These are phyloP conservation scores for Silurus glanis DNA, from an alignment of 2,113 vertebrate genomes.

Conservation along the genomic window DNA sequence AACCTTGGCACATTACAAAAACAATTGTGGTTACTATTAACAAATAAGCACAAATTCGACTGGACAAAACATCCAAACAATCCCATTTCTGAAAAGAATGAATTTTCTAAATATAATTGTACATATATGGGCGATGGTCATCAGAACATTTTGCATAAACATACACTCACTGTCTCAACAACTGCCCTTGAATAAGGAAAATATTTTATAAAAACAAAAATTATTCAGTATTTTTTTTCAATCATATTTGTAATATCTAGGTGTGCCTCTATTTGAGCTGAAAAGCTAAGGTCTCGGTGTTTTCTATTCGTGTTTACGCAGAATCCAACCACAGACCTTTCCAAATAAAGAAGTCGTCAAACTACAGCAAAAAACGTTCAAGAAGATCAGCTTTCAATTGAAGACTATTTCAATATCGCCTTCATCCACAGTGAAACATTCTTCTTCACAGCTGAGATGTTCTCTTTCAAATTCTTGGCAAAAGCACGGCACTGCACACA, in stretches of 20 bases:
- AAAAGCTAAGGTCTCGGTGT: not conserved
- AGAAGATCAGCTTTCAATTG: conserved; percentile 12
- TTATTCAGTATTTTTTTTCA: not conserved
- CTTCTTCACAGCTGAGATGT: not conserved
- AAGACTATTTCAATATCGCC: not conserved
- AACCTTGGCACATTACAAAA: not conserved
- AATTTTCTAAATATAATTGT: not conserved
- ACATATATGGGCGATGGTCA: not conserved
- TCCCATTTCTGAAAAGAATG: not conserved
- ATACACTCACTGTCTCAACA: too few relatives aligned
- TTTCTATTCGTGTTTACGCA: not conserved
- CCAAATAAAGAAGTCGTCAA: not conserved
- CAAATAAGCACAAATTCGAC: not conserved
- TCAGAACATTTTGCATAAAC: not conserved
- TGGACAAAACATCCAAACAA: not conserved
- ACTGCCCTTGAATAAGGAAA: too few relatives aligned
- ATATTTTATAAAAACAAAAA: not conserved
- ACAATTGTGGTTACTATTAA: not conserved
- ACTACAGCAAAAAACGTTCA: not conserved
- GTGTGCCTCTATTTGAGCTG: not conserved
- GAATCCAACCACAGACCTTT: not conserved
- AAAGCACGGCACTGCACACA: not conserved
- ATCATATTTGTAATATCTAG: not conserved
- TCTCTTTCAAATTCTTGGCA: not conserved
- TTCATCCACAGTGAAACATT: conserved; percentile 6